Base-by-base conservation (phyloP, 2,888 invertebrate species). In the Apodemia hepburni region DNA sequence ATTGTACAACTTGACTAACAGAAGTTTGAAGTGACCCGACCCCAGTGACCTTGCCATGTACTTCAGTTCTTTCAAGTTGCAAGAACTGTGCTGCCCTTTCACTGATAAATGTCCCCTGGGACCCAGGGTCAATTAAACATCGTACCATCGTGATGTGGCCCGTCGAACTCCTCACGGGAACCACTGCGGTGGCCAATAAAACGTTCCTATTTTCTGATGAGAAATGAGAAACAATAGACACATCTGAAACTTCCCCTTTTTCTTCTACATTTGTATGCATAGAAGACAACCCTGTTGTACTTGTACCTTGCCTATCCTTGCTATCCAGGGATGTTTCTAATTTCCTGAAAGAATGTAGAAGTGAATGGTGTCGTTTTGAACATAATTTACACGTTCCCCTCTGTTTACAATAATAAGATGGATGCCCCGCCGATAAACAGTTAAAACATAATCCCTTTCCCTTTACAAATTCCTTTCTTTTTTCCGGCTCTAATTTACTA, bases 161-260 rank as follows among this genome's bases (percentile, higher is more conserved):
- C 51, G 8, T 22, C 11, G 51, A 9, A 61, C 59, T 58, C 51
- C 59, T 64, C 12, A 67, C 64, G 9, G 63, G 62, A 38, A 69
- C 64, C 59, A 67, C n/a, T 22, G 68, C 69, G 29, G 68, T 69
- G 17, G 67, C 69, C 35, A 69, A 58, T 47, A 69, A 61, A 54
- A 61, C 65, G 35, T 60, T 60, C 47, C 59, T 62, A 51, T 62
- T 60, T 49, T 58, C 64, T 58, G 38, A 42, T 58, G 59, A 54
- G 59, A 61, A 65, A 51, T 61, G 60, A 57, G 66, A 66, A 49
- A 61, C 64, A 57, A 67, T 62, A 61, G 61, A 64, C 47, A 63
- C 63, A 62, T 68, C 64, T 60, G 59, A 49, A 59, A 57, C 45
- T 18, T 58, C 62, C 22, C 64, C 61, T 38, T 63, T 62, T 22